phyloP scores from a whole-genome alignment of 2,888 invertebrate genomes.

The Synanthedon myopaeformis region DNA sequence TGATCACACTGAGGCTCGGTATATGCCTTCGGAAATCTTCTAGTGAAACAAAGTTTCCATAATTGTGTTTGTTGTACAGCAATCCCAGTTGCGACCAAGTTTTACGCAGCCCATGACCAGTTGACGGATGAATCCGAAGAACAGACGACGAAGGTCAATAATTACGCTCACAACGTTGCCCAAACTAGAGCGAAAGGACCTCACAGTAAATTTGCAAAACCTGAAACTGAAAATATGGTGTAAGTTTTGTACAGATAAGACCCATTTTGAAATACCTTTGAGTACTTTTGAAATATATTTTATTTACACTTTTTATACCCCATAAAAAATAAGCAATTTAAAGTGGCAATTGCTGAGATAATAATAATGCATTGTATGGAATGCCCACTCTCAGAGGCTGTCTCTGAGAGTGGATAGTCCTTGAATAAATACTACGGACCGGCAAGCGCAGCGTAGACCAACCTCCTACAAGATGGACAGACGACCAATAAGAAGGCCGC shows the following conservation, averaged over 20 bases:
- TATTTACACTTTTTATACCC: too few relatives aligned
- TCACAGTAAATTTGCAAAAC: conserved; percentile 37
- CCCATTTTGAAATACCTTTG: neutral
- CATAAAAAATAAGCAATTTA: neutral
- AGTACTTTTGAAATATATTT: neutral
- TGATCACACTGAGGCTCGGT: too few relatives aligned
- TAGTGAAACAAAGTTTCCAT: too few relatives aligned
- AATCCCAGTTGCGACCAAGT: conserved; percentile 51
- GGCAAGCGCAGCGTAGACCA: too few relatives aligned
- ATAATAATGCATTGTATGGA: too few relatives aligned
- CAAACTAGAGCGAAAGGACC: conserved; percentile 53
- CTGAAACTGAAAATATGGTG: conserved; percentile 49
- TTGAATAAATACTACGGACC: too few relatives aligned
- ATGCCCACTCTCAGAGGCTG: too few relatives aligned
- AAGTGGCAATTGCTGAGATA: too few relatives aligned
- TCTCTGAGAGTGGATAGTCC: too few relatives aligned
- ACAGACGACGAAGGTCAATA: conserved; percentile 33
- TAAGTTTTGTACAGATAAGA: conserved; percentile 15
- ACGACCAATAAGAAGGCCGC: too few relatives aligned
- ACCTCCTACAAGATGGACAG: too few relatives aligned
- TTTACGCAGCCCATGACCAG: conserved; percentile 55
- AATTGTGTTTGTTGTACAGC: conserved; percentile 16
- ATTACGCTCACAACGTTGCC: conserved; percentile 42
- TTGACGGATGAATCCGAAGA: conserved; percentile 30
- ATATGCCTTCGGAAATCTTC: too few relatives aligned